Evolutionary conservation across 2,797 vertebrate genomes (phyloP).

Genomic region (Picus viridis): DNA sequence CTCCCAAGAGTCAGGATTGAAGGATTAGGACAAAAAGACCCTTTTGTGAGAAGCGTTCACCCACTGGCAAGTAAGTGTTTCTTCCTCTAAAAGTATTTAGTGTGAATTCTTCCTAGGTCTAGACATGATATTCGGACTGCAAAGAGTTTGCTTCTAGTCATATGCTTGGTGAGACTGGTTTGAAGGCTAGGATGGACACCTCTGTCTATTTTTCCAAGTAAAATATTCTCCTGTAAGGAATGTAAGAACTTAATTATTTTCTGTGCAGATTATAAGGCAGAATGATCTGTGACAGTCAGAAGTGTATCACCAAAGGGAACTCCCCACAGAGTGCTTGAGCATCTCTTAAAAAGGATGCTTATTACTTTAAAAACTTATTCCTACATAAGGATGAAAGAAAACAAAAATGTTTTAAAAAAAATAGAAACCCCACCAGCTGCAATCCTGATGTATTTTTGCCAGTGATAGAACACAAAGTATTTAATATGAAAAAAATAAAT

Average conservation of each 20-base stretch:
- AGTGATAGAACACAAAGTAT: neutral
- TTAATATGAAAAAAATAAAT: neutral
- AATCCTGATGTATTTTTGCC: neutral
- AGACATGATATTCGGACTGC: accelerated
- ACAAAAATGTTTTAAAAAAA: neutral
- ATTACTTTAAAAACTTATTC: neutral
- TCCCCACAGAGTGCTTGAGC: neutral
- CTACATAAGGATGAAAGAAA: neutral
- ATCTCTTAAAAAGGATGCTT: neutral
- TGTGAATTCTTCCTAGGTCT: neutral
- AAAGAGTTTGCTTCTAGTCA: neutral
- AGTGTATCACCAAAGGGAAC: neutral
- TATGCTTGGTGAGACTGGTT: neutral
- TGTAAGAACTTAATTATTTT: neutral
- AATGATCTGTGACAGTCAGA: neutral
- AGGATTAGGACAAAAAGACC: neutral
- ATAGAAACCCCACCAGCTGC: neutral
- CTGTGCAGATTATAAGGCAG: neutral
- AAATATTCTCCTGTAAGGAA: neutral
- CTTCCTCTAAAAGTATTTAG: neutral
- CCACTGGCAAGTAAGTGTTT: neutral
- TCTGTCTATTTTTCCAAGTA: neutral
- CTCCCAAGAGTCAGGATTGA: neutral
- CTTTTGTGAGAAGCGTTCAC: neutral
- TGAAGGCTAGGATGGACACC: neutral